phyloP scores from a whole-genome alignment of 2,113 vertebrate species.

The Lethenteron reissneri region DNA sequence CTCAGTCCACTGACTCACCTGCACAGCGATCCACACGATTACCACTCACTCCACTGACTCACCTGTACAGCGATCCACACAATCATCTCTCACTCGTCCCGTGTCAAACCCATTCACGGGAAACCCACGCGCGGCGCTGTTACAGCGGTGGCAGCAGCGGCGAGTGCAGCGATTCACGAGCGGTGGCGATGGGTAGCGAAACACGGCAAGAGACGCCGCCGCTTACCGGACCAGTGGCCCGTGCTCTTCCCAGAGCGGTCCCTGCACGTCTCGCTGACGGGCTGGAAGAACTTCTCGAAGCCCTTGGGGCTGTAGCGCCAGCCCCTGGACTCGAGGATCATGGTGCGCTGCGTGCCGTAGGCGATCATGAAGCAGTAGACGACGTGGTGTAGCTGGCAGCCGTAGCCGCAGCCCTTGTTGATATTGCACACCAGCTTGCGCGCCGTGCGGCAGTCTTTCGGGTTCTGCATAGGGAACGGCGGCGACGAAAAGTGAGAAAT shows the following conservation, averaged over 20 bases:
- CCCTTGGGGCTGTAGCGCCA: constrained; percentile 87
- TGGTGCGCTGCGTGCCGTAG: constrained; percentile 71
- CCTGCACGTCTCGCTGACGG: constrained; percentile 76
- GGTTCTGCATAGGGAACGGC: constrained; percentile 35
- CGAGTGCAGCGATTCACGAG: no score
- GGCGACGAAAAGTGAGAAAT: no score
- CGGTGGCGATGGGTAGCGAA: no score
- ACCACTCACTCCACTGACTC: no score
- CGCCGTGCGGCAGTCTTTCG: constrained; percentile 82
- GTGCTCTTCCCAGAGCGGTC: constrained; percentile 58
- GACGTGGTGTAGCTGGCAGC: constrained; percentile 91
- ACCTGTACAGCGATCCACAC: no score
- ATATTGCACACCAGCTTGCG: constrained; percentile 92
- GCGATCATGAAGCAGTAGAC: constrained; percentile 99
- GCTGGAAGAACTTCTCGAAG: constrained; percentile 88
- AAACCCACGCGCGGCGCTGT: no score
- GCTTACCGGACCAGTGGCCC: constrained; percentile 86
- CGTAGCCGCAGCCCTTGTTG: constrained; percentile 95
- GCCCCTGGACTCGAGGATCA: constrained; percentile 86
- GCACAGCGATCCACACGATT: no score
- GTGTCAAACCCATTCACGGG: no score
- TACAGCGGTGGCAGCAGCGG: no score
- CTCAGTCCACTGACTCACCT: no score
- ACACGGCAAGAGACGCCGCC: background rate
- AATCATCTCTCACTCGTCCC: no score